A percentile compares a stretch with the other conserved stretches of the same genome.
Evolutionary conservation across 2,797 vertebrate species (phyloP).

Genomic region (Prionace glauca): DNA sequence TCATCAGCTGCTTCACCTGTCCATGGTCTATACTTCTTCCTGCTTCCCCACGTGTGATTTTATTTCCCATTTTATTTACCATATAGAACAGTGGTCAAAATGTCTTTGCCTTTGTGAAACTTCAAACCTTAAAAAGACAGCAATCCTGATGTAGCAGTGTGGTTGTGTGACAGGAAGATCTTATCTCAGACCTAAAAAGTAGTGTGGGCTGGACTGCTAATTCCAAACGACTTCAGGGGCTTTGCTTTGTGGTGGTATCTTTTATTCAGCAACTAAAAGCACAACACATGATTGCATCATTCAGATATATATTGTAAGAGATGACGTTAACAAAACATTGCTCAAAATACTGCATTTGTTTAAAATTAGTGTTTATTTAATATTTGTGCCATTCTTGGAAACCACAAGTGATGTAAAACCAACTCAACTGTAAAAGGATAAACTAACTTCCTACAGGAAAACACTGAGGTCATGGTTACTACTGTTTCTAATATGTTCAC

Average conservation of each 20-base stretch:
- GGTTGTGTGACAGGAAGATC: not conserved
- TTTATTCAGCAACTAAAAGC: not conserved
- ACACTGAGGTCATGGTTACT: not conserved
- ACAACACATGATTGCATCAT: not conserved
- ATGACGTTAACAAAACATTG: not conserved
- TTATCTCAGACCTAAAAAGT: not conserved
- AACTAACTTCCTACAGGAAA: not conserved
- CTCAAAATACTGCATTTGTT: not conserved
- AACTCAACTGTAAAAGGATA: not conserved
- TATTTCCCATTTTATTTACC: not conserved
- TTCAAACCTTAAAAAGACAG: not conserved
- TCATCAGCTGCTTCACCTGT: not conserved
- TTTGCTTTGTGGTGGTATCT: not conserved
- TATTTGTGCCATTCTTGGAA: not conserved
- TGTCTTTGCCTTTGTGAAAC: not conserved
- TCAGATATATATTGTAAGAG: not conserved
- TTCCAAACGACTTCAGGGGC: not conserved
- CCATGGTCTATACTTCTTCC: not conserved
- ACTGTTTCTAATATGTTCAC: not conserved
- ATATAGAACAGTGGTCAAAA: not conserved
- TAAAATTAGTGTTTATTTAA: not conserved
- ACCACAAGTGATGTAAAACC: not conserved
- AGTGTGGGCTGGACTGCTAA: not conserved
- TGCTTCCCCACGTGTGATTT: not conserved
- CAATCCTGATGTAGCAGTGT: not conserved